phyloP scores from a whole-genome alignment of 2,797 vertebrate genomes.

The Onychomys leucogaster region DNA sequence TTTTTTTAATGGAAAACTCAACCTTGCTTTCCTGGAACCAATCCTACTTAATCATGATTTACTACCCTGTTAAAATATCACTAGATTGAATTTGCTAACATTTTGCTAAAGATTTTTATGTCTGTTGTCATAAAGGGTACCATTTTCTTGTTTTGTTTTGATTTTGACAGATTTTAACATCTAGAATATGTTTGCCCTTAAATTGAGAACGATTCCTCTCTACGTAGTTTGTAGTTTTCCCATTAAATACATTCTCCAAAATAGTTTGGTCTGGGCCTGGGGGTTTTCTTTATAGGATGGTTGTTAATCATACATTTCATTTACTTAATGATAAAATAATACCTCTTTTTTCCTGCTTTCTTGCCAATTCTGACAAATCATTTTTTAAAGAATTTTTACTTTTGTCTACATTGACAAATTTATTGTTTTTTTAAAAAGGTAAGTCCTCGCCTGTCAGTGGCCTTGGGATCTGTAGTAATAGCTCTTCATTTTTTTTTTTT shows the following conservation, averaged over 20 bases:
- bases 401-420: background rate
- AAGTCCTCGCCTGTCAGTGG: background rate
- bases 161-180: slow-evolving; percentile 45
- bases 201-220: background rate
- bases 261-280: background rate
- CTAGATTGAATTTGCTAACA: slow-evolving; percentile 33
- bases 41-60: slow-evolving; percentile 7
- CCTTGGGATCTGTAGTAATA: background rate
- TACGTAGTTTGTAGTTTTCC: background rate
- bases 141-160: background rate
- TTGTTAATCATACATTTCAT: background rate
- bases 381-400: background rate
- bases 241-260: background rate
- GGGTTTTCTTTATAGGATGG: background rate
- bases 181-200: background rate
- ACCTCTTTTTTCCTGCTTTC: background rate
- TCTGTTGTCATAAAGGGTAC: background rate
- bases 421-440: background rate
- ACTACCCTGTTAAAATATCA: background rate
- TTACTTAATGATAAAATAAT: background rate
- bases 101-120: slow-evolving; percentile 18
- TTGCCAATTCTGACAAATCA: background rate
- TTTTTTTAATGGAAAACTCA: background rate
- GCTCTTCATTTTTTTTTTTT: background rate
- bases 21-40: slow-evolving; percentile 2